Evolutionary conservation across 2,888 invertebrate genomes (phyloP), one percentile per base, ranked within the genome.

Genomic region (Cordilura impudica): DNA sequence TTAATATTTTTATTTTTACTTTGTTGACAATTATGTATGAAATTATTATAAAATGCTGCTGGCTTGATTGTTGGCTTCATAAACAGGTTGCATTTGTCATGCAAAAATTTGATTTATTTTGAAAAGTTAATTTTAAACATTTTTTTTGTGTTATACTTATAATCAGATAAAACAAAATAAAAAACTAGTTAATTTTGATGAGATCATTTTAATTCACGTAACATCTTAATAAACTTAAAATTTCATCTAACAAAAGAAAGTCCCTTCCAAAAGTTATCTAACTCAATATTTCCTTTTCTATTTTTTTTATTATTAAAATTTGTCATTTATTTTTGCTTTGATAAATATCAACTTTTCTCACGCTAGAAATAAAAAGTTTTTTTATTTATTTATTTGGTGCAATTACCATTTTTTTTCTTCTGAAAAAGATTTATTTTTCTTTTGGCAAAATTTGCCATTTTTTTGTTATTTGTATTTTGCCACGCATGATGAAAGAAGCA

Each of bases 401-500:
- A 31, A 4, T 29, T 29, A 29, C 5, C 5, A 29, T 29, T 29
- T 29, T 29, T 29, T n/a, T n/a, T 29, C 7, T 29, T 29, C 8
- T 29, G 6, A 29, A 29, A n/a, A 29, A 10, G 8, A 31, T 31
- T 31, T 31, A 31, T 12, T 6, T 31, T 31, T 29, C 8, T 29
- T 31, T 31, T 31, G n/a, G 39, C 23, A 4, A n/a, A 8, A 19
- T 45, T 67, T 45, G 31, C 31, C 26, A n/a, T 60, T 39, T 39
- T 8, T 26, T 23, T 16, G 10, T 12, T 45, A 26, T 45, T 63
- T 45, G 4, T 43, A 47, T 63, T 51, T 18, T 26, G 35, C 47
- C 47, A 72, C 63, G 72, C 56, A 72, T 65, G n/a, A 56, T 63
- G 23, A 26, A 31, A 53, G 45, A 35, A 51, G 31, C 63, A 35